Base-by-base conservation (phyloP, 2,113 vertebrate genomes). In the Clarias magur region DNA sequence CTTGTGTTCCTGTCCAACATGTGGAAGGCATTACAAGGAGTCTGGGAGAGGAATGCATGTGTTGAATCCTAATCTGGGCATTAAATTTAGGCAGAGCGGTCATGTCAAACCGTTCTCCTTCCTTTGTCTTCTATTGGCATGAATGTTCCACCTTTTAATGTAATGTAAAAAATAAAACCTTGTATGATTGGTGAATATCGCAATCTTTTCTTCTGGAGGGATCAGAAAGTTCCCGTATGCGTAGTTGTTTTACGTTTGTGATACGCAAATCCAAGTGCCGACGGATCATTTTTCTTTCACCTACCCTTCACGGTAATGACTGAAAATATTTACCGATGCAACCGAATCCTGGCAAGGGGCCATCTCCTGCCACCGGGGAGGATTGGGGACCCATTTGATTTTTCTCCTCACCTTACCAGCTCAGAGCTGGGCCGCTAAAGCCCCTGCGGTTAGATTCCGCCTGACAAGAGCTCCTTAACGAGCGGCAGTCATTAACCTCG, bases 401-500 rank as follows among this genome's bases (percentile, higher is more conserved):
- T 76, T 86, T 76, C 60, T 87, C 88, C 80, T 7, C 59, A 59
- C 65, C 86, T 89, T 91, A 91, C 90, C 90, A 92, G 86, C 86
- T 91, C 30, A 17, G 80, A 81, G 75, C 78, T 88, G 90, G 89
- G 90, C 89, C 90, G 91, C 81, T 54, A 89, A 91, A 92, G 89
- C 91, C 93, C 91, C 90, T 88, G 89, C 85, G 91, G 93, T 91
- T 91, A 92, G 93, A 95, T 93, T 93, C 93, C 93, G 95, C 93
- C 94, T 95, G 94, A 95, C 94, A 94, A 92, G 92, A 93, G 92
- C 93, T 93, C 90, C 94, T 95, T 94, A 95, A 95, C 95, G 93
- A 94, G 94, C 94, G 93, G 92, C 85, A 93, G 94, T 95, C 96
- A 94, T 92, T 95, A 96, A 95, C 96, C 95, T 94, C 93, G 79